Base-by-base conservation (phyloP, 2,888 invertebrate genomes). In the Mesochorus sp. region DNA sequence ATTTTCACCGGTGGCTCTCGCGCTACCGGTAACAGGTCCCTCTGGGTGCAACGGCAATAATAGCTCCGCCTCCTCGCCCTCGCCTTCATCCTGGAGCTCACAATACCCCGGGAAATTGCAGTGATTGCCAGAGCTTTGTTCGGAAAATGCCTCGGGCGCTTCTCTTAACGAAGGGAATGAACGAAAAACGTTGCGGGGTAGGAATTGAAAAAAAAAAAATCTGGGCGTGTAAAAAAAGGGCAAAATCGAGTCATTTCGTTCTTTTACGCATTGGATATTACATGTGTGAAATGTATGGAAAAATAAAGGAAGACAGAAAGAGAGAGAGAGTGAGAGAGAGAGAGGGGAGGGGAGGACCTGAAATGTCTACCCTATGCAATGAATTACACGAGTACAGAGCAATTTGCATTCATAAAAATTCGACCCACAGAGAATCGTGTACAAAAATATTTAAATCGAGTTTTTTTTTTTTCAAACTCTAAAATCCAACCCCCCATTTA, bases 21-120 rank as follows among this genome's bases (percentile, higher is more conserved):
- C 28, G 39, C 42, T 44, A 24, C 44, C 34, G 21, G 31, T 47
- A 47, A 42, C 39, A 53, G 28, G 31, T 71, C 24, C 31, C 61
- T 17, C 55, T n/a, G n/a, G 66, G 26, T 49, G 47, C 61, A 77
- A 39, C 39, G 39, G 31, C 75, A 75, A 78, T 78, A 70, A 75
- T 64, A 66, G 39, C 68, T 51, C 12, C 47, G 44, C 14, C 12
- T 42, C 42, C 51, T 21, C 19, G 19, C 26, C 14, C 37, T 51
- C 34, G 12, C 59, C 47, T 24, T 4, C 34, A 19, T 24, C 21
- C 19, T 28, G 34, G 42, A 14, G 61, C 61, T 47, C 47, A 67
- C 77, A 72, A 77, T 77, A 77, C 67, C 53, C 61, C 21, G 53
- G 59, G 31, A 67, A 77, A 77, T 72, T 77, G 77, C 77, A 37